phyloP scores from a whole-genome alignment of 1,140 invertebrate genomes.

The Drosophila kikkawai region DNA sequence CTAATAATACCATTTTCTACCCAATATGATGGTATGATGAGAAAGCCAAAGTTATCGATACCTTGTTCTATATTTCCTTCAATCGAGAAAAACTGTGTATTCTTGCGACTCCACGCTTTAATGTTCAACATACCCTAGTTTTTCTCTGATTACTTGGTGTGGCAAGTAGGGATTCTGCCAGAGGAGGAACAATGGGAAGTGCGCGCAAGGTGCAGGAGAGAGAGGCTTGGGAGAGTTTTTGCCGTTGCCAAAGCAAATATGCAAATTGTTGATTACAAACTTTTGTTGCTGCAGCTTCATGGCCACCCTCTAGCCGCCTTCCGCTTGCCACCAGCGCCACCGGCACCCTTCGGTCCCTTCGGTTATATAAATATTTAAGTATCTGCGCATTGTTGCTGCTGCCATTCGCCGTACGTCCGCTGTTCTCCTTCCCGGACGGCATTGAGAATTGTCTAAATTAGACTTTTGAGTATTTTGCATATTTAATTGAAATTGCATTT shows the following conservation, averaged over 20 bases:
- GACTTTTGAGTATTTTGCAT: constrained; percentile 84
- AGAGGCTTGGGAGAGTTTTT: constrained; percentile 54
- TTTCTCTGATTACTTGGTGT: constrained; percentile 2
- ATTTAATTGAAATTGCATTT: constrained; percentile 84
- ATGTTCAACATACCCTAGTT: neutral
- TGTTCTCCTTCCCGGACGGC: constrained; percentile 15
- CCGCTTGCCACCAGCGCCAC: neutral
- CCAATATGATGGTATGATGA: too few relatives aligned
- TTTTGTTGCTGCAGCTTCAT: constrained; percentile 58
- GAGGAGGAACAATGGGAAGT: constrained; percentile 47
- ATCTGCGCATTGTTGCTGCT: constrained; percentile 71
- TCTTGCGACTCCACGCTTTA: too few relatives aligned
- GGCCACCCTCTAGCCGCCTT: neutral
- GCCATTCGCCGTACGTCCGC: constrained; percentile 41
- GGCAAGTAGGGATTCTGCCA: constrained; percentile 43
- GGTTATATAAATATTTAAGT: constrained; percentile 82
- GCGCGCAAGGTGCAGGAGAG: constrained; percentile 71
- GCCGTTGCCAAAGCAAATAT: constrained; percentile 81
- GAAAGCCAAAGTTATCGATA: neutral
- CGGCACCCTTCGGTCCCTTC: constrained; percentile 15
- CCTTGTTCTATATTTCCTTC: neutral
- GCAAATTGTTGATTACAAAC: constrained; percentile 84
- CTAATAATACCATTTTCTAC: neutral
- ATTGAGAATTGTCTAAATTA: constrained; percentile 77
- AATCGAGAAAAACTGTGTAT: too few relatives aligned